Evolutionary conservation across 1,140 invertebrate genomes (phyloP).

Genomic region (Bombus sibiricus): DNA sequence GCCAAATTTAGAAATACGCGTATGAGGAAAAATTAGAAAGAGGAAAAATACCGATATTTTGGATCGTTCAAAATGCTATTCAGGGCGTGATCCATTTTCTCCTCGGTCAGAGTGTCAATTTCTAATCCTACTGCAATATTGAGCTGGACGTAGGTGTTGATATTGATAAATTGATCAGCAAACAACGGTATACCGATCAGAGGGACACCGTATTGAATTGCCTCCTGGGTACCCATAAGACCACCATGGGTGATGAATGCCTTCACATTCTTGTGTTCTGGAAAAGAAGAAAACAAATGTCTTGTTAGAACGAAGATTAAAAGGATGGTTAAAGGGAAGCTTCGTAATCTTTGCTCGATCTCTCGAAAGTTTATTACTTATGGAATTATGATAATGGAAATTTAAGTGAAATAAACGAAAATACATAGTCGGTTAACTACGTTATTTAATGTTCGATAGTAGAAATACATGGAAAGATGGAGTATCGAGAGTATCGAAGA

Average conservation of each 20-base stretch:
- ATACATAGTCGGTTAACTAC: too few species aligned
- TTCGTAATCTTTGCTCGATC: not conserved
- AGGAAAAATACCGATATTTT: constrained; percentile 68
- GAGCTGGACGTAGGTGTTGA: constrained; percentile 61
- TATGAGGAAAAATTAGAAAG: too few species aligned
- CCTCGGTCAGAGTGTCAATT: constrained; percentile 65
- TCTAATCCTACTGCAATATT: constrained; percentile 75
- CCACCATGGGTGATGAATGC: constrained; percentile 90
- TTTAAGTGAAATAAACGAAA: not conserved
- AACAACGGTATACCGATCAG: constrained; percentile 88
- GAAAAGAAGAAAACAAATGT: constrained; percentile 14
- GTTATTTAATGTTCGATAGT: too few species aligned
- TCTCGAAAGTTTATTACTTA: not conserved
- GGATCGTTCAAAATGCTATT: constrained; percentile 71
- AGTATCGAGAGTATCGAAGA: too few species aligned
- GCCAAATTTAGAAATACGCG: too few species aligned
- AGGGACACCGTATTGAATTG: constrained; percentile 89
- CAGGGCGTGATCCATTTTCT: constrained; percentile 71
- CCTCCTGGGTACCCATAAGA: constrained; percentile 88
- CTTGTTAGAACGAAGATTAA: not conserved
- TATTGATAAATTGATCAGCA: constrained; percentile 87
- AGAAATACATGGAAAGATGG: too few species aligned
- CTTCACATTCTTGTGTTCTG: constrained; percentile 78
- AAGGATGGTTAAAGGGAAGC: too few species aligned
- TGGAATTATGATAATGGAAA: not conserved